phyloP scores from a whole-genome alignment of 2,797 vertebrate genomes.

The Neosilurus mollespiculum region DNA sequence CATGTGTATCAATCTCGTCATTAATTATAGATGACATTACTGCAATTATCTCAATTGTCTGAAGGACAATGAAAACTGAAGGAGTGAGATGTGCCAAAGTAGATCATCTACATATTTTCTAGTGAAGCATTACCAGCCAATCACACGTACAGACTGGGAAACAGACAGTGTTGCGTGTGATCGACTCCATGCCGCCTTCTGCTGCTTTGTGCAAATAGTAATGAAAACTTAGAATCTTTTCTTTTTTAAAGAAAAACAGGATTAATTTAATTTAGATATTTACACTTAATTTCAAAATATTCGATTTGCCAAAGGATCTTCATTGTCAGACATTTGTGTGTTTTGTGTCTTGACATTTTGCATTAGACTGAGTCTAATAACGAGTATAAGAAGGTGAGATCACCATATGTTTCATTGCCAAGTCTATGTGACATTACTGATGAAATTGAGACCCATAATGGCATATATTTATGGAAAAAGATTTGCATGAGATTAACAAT shows the following conservation, averaged over 20 bases:
- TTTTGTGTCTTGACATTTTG: background rate
- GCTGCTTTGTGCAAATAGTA: constrained; percentile 1
- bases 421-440: background rate
- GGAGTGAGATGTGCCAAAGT: constrained; percentile 43
- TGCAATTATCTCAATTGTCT: constrained; percentile 54
- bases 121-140: constrained; percentile 47
- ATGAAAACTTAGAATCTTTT: background rate
- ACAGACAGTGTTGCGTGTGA: background rate
- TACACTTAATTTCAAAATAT: background rate
- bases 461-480: background rate
- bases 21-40: constrained; percentile 75
- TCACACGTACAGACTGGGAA: constrained; percentile 31
- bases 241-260: no score
- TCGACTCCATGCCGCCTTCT: background rate
- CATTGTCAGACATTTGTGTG: background rate
- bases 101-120: constrained; percentile 53
- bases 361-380: background rate
- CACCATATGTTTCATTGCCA: background rate
- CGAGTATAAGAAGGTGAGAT: background rate
- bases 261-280: background rate
- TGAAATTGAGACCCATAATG: no score
- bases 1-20: constrained; percentile 64
- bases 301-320: background rate
- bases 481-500: background rate
- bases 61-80: constrained; percentile 45